A percentile compares a stretch with the other conserved stretches of the same genome.
Conservation (phyloP, 2,888 invertebrate genomes). For the Thecocarcelia acutangulata region DNA sequence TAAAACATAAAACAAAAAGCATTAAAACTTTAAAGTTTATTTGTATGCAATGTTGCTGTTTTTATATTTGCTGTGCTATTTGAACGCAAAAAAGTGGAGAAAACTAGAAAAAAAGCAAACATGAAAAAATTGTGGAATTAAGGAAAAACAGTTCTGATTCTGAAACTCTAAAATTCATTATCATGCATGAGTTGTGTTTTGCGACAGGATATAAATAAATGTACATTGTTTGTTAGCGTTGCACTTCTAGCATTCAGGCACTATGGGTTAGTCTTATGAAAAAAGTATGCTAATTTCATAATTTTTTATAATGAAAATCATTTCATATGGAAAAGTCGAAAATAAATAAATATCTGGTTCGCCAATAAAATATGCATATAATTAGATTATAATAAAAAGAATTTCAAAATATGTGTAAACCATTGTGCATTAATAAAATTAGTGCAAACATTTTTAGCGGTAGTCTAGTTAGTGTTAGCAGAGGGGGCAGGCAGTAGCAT, state of each 20-base stretch:
- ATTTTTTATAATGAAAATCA: too few species aligned
- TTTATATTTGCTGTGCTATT: conserved; percentile 11
- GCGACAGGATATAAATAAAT: conserved; percentile 62
- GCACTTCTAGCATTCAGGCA: neutral
- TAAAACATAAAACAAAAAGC: conserved; percentile 6
- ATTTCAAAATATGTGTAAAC: neutral
- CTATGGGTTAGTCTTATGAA: conserved; percentile 12
- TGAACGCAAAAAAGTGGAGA: conserved; percentile 2
- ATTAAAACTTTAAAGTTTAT: neutral
- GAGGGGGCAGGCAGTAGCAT: neutral
- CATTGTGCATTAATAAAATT: conserved; percentile 30
- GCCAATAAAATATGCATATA: too few species aligned
- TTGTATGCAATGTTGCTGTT: conserved; percentile 3
- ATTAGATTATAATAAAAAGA: too few species aligned
- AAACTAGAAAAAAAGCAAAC: neutral
- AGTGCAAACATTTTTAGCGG: neutral
- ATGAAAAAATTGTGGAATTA: conserved; percentile 3
- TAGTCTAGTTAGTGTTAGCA: neutral
- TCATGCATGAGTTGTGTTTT: conserved; percentile 68
- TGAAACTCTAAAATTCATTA: conserved; percentile 60
- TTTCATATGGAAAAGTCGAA: too few species aligned
- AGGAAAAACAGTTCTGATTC: conserved; percentile 9
- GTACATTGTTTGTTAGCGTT: conserved; percentile 29
- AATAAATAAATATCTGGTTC: too few species aligned
- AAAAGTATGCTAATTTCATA: too few species aligned